phyloP scores from a whole-genome alignment of 2,113 vertebrate genomes.

The Lethenteron camtschaticum region DNA sequence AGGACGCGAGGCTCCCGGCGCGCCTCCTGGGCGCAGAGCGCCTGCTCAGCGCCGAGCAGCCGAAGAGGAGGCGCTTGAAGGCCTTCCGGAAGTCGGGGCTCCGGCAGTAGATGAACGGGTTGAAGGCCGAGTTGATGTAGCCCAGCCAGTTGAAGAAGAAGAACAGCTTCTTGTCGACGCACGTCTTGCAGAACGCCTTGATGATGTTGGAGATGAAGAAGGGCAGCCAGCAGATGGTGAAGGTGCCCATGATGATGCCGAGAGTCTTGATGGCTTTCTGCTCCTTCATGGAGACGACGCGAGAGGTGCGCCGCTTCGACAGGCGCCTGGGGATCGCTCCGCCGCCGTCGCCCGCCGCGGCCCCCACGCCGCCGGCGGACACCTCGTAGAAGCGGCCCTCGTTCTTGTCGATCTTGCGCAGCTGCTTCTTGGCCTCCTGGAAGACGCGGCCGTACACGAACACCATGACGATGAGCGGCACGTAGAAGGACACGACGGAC shows the following conservation, averaged over 20 bases:
- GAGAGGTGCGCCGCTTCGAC: constrained; percentile 44
- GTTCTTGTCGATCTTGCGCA: constrained; percentile 63
- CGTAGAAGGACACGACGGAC: constrained; percentile 82
- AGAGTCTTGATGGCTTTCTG: constrained; percentile 91
- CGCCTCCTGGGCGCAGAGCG: constrained; percentile 4
- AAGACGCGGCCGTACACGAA: constrained; percentile 92
- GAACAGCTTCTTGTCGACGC: constrained; percentile 65
- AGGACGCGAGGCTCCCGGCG: background rate
- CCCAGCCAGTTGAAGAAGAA: constrained; percentile 94
- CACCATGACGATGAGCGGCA: constrained; percentile 73
- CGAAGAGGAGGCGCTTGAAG: constrained; percentile 69
- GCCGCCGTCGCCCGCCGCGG: constrained; percentile 14
- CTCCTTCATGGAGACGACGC: constrained; percentile 57
- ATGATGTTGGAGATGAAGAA: constrained; percentile 89
- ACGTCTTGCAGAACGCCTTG: constrained; percentile 53
- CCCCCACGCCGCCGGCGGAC: constrained; percentile 15
- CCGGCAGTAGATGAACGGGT: constrained; percentile 91
- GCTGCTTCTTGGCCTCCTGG: constrained; percentile 60
- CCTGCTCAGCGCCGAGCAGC: constrained; percentile 32
- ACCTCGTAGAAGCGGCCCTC: constrained; percentile 58
- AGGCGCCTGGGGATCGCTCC: constrained; percentile 19
- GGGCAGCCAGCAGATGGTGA: constrained; percentile 91
- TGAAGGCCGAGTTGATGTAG: constrained; percentile 88
- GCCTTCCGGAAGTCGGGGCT: constrained; percentile 86
- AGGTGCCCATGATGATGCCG: constrained; percentile 97